Evolutionary conservation across 1,140 invertebrate species (phyloP).

Genomic region (Dendroctonus valens): DNA sequence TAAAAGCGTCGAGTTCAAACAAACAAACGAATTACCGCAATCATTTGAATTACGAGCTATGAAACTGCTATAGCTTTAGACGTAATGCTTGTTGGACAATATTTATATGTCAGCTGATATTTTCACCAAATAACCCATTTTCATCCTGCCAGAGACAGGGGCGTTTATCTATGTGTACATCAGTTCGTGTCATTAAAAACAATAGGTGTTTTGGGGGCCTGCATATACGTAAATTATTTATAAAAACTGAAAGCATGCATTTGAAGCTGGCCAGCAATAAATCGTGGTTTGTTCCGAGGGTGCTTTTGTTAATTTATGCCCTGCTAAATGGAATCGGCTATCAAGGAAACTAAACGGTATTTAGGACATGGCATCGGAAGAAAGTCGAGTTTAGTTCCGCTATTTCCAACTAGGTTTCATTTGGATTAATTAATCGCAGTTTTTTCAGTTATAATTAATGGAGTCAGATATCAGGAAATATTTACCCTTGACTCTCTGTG

Average conservation of each 20-base stretch:
- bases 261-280: slow-evolving; percentile 6
- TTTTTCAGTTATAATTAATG: no score
- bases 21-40: slow-evolving; percentile 4
- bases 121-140: slow-evolving; percentile 10
- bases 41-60: slow-evolving; percentile 17
- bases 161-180: slow-evolving; percentile 15
- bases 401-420: no score
- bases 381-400: no score
- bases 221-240: slow-evolving; percentile 8
- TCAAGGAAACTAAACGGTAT: slow-evolving; percentile 15
- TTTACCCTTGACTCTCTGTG: no score
- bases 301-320: slow-evolving; percentile 7
- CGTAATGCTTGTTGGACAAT: slow-evolving; percentile 8
- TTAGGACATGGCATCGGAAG: background rate
- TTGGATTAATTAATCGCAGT: no score
- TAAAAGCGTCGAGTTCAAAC: slow-evolving; percentile 3
- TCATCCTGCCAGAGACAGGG: background rate
- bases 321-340: slow-evolving; percentile 10
- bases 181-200: slow-evolving; percentile 20
- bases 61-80: slow-evolving; percentile 15
- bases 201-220: slow-evolving; percentile 8
- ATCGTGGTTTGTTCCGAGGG: slow-evolving; percentile 11
- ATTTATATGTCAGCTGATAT: slow-evolving; percentile 13
- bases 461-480: no score
- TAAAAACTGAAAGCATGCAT: slow-evolving; percentile 7